These are phyloP conservation scores for Spisula subtruncata DNA, from an alignment of 2,888 invertebrate species.

Conservation along the genomic window DNA sequence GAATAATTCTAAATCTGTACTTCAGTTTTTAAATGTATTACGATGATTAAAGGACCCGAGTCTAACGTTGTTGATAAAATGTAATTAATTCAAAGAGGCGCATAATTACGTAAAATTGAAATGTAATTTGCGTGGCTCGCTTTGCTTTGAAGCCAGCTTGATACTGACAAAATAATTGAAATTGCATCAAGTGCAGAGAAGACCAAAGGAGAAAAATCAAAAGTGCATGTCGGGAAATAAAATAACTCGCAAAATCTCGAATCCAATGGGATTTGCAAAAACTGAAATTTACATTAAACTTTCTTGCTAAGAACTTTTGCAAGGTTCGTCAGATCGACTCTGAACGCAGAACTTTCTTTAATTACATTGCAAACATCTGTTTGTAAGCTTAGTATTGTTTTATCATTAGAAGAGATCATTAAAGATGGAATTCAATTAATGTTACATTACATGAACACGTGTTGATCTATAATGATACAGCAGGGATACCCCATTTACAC, in stretches of 20 bases:
- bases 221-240: neutral
- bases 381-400: slow-evolving; percentile 21
- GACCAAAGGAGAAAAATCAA: neutral
- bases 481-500: slow-evolving; percentile 29
- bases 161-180: neutral
- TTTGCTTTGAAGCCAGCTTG: neutral
- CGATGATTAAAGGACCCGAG: neutral
- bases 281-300: slow-evolving; percentile 11
- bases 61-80: neutral
- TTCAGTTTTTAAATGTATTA: too few relatives aligned
- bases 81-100: neutral
- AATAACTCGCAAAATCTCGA: neutral
- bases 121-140: neutral
- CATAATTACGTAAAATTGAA: slow-evolving; percentile 4
- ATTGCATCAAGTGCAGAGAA: neutral
- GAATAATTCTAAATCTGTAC: too few relatives aligned
- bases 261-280: neutral
- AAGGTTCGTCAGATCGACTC: neutral
- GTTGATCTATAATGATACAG: slow-evolving; percentile 35
- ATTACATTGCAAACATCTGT: slow-evolving; percentile 35
- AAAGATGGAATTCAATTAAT: slow-evolving; percentile 45
- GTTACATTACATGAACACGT: slow-evolving; percentile 31
- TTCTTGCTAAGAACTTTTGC: neutral
- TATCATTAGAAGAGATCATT: slow-evolving; percentile 37
- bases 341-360: slow-evolving; percentile 2